Base-by-base conservation (phyloP, 2,113 vertebrate species). In the Chaenogobius annularis region DNA sequence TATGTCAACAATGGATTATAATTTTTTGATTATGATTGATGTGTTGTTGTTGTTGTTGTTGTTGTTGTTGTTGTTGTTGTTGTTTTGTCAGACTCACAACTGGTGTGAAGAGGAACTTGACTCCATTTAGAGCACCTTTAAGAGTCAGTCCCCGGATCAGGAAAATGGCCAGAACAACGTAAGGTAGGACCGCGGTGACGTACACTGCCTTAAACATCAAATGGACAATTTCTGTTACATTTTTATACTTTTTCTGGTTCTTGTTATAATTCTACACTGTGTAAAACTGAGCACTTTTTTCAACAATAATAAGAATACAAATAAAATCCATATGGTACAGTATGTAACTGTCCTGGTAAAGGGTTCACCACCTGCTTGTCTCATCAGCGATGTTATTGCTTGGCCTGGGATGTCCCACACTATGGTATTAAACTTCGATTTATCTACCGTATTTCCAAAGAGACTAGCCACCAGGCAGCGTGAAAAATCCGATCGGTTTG, bases 181-280 rank as follows among this genome's bases (percentile, higher is more conserved):
- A 98, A 0, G 96, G 96, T 59, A 98, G 92, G 0, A 95, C 95
- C 19, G 96, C 96, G 5, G 96, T 98, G 66, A 98, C 0, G n/a
- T 98, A 98, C 66, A 98, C 96, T 0, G 95, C 96, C 96, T 98
- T 82, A 11, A 63, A 10, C 12, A 66, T 14, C 44, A 69, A 4
- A 22, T 37, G 12, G 12, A 37, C 66, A 11, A 10, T 50, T 15
- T 50, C 1, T 15, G 14, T 48, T 14, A 48, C 46, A 47, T 47
- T 48, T 50, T 6, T 1, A 50, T 50, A n/a, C 50, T n/a, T 19
- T 46, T 46, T 3, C 44, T 46, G 44, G 12, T 46, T 46, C 44
- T 12, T 12, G 44, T 46, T 13, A 46, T 46, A 46, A 46, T 3
- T 12, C 44, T 1, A 10, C 44, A 46, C 12, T 46, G 10, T 3